Conservation (phyloP, 2,888 invertebrate genomes). For the Podabrus alpinus region DNA sequence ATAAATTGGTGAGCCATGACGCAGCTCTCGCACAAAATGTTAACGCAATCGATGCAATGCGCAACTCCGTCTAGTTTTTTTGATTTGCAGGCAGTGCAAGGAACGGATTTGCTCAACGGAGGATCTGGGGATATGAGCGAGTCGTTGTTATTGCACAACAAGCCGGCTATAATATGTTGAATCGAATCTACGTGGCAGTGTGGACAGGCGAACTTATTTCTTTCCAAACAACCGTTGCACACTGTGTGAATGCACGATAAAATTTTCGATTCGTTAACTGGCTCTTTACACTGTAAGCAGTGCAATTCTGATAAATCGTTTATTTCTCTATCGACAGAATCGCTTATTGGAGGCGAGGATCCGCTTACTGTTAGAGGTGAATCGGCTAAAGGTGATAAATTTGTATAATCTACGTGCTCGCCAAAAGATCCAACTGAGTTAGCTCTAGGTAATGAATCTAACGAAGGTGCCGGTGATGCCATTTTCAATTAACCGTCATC, state of each 20-base stretch:
- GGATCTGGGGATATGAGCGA: slow-evolving; percentile 56
- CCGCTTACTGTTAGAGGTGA: slow-evolving; percentile 83
- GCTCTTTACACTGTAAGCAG: slow-evolving; percentile 77
- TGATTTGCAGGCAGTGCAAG: slow-evolving; percentile 96
- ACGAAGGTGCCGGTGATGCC: slow-evolving; percentile 91
- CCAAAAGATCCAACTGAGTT: slow-evolving; percentile 87
- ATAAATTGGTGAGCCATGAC: slow-evolving; percentile 98
- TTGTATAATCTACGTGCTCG: slow-evolving; percentile 79
- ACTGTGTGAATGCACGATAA: slow-evolving; percentile 86
- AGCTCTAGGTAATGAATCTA: slow-evolving; percentile 89
- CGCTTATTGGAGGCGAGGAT: slow-evolving; percentile 84
- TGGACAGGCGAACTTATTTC: slow-evolving; percentile 78
- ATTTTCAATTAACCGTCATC: slow-evolving; percentile 90
- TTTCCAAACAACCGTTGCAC: slow-evolving; percentile 81
- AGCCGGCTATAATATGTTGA: slow-evolving; percentile 56
- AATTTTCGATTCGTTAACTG: slow-evolving; percentile 74
- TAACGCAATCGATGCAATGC: slow-evolving; percentile 94
- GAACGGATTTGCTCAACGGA: slow-evolving; percentile 56
- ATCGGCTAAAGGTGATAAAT: slow-evolving; percentile 62
- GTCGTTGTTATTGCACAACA: slow-evolving; percentile 45
- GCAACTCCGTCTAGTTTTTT: slow-evolving; percentile 93
- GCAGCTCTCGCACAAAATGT: slow-evolving; percentile 95
- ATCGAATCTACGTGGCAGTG: slow-evolving; percentile 60
- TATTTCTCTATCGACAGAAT: slow-evolving; percentile 73
- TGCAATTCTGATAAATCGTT: slow-evolving; percentile 48